Evolutionary conservation across 64 coral and sea anemone species (phyloP), one percentile per base, ranked within the genome.

Genomic region (Porites lutea): DNA sequence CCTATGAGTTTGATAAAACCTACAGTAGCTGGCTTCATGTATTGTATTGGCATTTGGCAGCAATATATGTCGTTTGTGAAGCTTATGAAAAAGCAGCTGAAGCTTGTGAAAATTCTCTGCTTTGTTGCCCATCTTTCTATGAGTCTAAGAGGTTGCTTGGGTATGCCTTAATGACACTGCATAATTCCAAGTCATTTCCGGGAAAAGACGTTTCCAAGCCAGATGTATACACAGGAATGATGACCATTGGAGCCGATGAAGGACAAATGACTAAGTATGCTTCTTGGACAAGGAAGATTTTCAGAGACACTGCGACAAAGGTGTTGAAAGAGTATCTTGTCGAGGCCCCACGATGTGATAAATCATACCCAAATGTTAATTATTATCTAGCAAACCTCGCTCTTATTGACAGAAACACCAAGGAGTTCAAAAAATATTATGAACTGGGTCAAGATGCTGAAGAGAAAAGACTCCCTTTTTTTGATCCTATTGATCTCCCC

Each of bases 11-110:
- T 80, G 90, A 83, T 53, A 67, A 68, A 47, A 65, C 73, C 43
- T 96, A 96, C 79, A 89, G 95, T 82, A 93, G 95, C 45, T 96
- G 95, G 95, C 61, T 96, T 66, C 91, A 92, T 72, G 23, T 81
- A 43, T 82, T 96, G 8, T 96, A 93, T 77, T n/a, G 18, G 6
- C 74, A 68, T 74, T 49, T 90, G 14, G 95, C 14, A 2, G 88
- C 81, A 6, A 7, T 86, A 8, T 96, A 96, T 44, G 90, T 75
- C 6, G 37, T 93, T 75, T 48, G 80, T 13, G 11, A 47, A 6
- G 64, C 13, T 15, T 55, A 48, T 74, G 4, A 8, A 52, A 10
- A 74, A 4, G 95, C 80, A 20, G 92, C 92, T 53, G 74, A 90
- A 81, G 95, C 91, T 22, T 93, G 78, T 80, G 74, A 96, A 59